phyloP scores from a whole-genome alignment of 2,113 vertebrate species.

The Elachura formosa region DNA sequence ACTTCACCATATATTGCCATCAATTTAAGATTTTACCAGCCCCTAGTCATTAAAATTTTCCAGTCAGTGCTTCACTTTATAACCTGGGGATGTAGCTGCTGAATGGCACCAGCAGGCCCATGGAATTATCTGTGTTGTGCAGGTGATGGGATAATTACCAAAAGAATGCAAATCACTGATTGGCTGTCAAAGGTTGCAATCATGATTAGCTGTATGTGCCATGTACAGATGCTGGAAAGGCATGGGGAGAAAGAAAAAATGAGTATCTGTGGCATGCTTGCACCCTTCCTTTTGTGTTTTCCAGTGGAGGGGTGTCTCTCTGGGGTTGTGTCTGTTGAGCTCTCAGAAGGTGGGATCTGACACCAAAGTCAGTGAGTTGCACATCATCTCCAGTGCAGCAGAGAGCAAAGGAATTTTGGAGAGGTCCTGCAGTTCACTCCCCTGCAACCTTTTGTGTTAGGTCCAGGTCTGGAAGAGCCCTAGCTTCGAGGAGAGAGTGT shows the following conservation, averaged over 20 bases:
- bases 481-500: neutral
- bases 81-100: neutral
- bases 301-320: neutral
- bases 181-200: neutral
- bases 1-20: conserved; percentile 39
- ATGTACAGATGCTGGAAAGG: neutral
- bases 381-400: fast-evolving
- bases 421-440: neutral
- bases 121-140: neutral
- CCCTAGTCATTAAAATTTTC: conserved; percentile 53
- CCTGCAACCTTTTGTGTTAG: neutral
- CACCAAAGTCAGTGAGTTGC: neutral
- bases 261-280: neutral
- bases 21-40: conserved; percentile 39
- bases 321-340: fast-evolving
- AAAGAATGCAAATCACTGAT: neutral
- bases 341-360: neutral
- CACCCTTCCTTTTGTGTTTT: neutral
- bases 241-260: neutral
- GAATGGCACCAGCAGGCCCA: neutral
- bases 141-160: conserved; percentile 15
- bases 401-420: neutral
- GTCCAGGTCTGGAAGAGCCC: neutral
- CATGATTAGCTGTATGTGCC: neutral
- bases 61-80: conserved; percentile 15